phyloP scores from a whole-genome alignment of 2,113 vertebrate species.

The Notiomystis cincta region DNA sequence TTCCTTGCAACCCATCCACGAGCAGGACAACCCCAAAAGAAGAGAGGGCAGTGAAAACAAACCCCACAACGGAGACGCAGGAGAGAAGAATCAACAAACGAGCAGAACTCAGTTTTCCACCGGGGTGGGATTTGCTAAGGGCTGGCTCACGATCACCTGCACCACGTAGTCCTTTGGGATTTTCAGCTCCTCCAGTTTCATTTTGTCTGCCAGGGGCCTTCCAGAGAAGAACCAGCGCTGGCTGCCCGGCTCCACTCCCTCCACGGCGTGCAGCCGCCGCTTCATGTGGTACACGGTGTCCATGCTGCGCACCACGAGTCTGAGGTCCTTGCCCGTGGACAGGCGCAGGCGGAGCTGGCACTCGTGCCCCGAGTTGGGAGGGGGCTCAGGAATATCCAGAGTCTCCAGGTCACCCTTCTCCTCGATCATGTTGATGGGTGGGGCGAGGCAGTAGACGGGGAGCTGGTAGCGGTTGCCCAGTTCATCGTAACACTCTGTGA shows the following conservation, averaged over 20 bases:
- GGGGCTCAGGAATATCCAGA: conserved; percentile 78
- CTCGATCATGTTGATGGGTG: conserved; percentile 98
- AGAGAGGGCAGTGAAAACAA: conserved; percentile 58
- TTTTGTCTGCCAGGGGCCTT: conserved; percentile 92
- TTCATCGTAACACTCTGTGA: conserved; percentile 97
- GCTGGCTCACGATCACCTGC: conserved; percentile 97
- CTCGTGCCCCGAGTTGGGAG: conserved; percentile 85
- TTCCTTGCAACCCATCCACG: conserved; percentile 71
- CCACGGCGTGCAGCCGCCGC: conserved; percentile 84
- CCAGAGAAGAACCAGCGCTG: conserved; percentile 99
- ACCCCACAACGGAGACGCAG: conserved; percentile 56
- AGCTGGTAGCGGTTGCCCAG: conserved; percentile 98
- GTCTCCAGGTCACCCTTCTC: conserved; percentile 89
- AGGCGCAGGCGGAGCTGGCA: conserved; percentile 93
- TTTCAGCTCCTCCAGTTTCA: conserved; percentile 95
- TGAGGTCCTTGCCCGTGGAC: conserved; percentile 93
- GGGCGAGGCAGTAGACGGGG: conserved; percentile 93
- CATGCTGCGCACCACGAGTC: conserved; percentile 85
- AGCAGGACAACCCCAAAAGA: conserved; percentile 17
- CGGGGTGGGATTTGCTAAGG: conserved; percentile 80
- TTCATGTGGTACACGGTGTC: conserved; percentile 97
- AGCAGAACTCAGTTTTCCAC: conserved; percentile 82
- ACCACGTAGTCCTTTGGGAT: conserved; percentile 98
- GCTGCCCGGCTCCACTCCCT: conserved; percentile 83
- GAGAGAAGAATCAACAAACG: background rate